Conservation (phyloP, 2,797 vertebrate genomes). For the Pangasius sanitwongsei region DNA sequence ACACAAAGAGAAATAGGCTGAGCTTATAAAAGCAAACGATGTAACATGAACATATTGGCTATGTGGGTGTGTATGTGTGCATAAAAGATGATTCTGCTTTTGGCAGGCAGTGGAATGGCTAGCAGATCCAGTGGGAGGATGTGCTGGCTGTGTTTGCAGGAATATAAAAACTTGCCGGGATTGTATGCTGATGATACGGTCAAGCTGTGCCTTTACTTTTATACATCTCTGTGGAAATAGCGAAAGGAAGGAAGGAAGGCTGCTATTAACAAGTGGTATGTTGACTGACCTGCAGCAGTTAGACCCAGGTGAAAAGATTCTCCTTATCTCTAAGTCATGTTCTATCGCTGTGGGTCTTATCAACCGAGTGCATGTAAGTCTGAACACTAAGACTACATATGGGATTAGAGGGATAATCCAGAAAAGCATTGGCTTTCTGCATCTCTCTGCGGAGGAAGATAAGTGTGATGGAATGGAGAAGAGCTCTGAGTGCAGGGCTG, state of each 20-base stretch:
- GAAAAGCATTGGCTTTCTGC: slow-evolving; percentile 42
- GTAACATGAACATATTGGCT: not conserved
- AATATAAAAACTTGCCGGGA: slow-evolving; percentile 42
- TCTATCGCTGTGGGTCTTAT: slow-evolving; percentile 64
- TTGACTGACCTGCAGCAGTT: not conserved
- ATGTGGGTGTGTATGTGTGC: not conserved
- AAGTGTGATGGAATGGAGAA: slow-evolving; percentile 53
- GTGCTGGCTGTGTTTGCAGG: slow-evolving; percentile 16
- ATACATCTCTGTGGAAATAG: not conserved
- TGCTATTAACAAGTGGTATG: slow-evolving; percentile 1
- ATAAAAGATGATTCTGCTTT: slow-evolving; percentile 22
- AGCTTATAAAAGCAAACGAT: not conserved
- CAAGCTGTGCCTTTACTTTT: not conserved
- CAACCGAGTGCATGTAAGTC: slow-evolving; percentile 62
- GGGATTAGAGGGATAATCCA: slow-evolving; percentile 75
- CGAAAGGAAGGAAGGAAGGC: not conserved
- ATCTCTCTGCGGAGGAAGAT: slow-evolving; percentile 70
- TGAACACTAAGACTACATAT: slow-evolving; percentile 48
- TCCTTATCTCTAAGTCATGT: slow-evolving; percentile 55
- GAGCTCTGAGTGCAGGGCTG: not conserved
- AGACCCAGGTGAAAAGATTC: slow-evolving; percentile 57
- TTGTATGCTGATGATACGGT: slow-evolving; percentile 32
- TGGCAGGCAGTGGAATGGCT: slow-evolving; percentile 7
- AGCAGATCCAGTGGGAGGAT: slow-evolving; percentile 27
- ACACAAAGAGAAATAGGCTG: not conserved